These are phyloP conservation scores for Sarcophaga carnaria DNA, from an alignment of 2,888 invertebrate genomes.

Conservation along the genomic window DNA sequence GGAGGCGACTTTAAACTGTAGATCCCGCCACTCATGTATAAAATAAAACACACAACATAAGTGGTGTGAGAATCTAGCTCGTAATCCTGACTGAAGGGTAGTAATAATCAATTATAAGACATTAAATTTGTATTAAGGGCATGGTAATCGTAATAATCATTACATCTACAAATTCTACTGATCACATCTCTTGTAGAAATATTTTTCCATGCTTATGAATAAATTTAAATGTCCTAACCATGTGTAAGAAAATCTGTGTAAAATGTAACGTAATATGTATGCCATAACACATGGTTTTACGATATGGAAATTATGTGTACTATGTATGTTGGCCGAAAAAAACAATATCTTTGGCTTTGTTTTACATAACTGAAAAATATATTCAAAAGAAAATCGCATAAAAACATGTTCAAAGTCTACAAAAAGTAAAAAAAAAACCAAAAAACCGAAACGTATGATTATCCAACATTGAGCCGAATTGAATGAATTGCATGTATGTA, in stretches of 20 bases:
- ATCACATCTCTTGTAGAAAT: no score
- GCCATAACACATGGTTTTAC: conserved; percentile 56
- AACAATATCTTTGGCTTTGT: conserved; percentile 44
- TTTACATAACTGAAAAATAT: conserved; percentile 47
- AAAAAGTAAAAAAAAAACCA: conserved; percentile 33
- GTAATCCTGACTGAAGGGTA: no score
- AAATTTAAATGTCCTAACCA: background rate
- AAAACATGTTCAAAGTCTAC: background rate
- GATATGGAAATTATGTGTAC: conserved; percentile 61
- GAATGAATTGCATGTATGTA: background rate
- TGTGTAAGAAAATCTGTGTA: background rate
- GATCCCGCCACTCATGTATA: no score
- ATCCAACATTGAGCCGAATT: conserved; percentile 45
- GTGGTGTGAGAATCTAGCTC: no score
- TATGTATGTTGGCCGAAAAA: background rate
- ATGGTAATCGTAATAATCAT: no score
- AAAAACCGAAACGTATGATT: conserved; percentile 41
- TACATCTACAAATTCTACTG: no score
- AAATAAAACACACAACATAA: no score
- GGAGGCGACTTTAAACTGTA: no score
- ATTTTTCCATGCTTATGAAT: no score
- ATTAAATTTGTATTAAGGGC: no score
- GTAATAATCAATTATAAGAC: no score
- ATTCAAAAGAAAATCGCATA: conserved; percentile 11
- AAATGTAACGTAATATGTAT: conserved; percentile 48